Percentiles rank a stretch among this genome's conserved stretches.
Conservation (phyloP, 2,888 invertebrate genomes). For the Ypsolopha scabrella region DNA sequence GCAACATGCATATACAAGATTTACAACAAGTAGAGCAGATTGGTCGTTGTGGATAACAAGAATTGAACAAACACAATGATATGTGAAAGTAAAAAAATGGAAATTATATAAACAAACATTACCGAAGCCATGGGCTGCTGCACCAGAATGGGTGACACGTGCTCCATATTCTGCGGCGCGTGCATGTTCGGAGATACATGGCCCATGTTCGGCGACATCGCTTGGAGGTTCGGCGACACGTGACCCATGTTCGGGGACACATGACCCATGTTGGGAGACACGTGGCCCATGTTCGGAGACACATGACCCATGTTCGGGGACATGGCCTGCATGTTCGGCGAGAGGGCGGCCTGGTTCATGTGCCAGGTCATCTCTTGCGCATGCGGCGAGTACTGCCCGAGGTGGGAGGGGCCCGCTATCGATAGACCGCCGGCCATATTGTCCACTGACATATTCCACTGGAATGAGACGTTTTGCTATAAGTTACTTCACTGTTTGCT, state of each 20-base stretch:
- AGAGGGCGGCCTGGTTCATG: background rate
- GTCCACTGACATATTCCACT: conserved; percentile 6
- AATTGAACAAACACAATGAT: no score
- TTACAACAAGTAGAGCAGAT: no score
- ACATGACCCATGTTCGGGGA: conserved; percentile 17
- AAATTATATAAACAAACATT: background rate
- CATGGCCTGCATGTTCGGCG: conserved; percentile 13
- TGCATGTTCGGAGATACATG: conserved; percentile 21
- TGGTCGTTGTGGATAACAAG: no score
- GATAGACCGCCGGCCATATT: conserved; percentile 1
- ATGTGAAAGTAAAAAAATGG: background rate
- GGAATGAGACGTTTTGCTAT: background rate
- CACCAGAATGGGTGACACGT: background rate
- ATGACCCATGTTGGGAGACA: conserved; percentile 16
- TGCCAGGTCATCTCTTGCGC: conserved; percentile 7
- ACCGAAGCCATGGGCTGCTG: background rate
- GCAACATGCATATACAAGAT: no score
- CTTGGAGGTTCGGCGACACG: conserved; percentile 10
- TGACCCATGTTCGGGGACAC: conserved; percentile 17
- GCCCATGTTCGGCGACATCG: conserved; percentile 15
- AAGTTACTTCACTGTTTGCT: background rate
- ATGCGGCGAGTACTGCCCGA: conserved; percentile 8
- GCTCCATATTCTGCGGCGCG: conserved; percentile 2
- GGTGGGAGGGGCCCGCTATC: conserved; percentile 4
- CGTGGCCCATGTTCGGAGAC: conserved; percentile 20